Percentiles rank a stretch among this genome's conserved stretches.
phyloP scores from a whole-genome alignment of 2,113 vertebrate species.

The Austrofundulus limnaeus region DNA sequence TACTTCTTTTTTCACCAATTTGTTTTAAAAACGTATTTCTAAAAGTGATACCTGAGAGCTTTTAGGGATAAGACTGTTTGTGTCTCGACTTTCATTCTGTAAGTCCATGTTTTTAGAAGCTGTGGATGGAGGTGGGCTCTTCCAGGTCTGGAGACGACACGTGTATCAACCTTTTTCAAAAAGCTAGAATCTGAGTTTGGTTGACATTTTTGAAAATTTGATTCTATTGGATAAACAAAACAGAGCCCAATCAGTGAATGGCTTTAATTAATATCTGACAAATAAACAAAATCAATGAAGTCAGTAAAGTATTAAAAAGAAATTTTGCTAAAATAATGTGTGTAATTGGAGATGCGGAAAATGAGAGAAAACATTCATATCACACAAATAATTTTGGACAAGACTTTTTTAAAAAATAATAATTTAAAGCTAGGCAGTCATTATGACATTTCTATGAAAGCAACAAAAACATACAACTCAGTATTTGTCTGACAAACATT shows the following conservation, averaged over 20 bases:
- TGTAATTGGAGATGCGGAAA: neutral
- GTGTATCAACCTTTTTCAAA: slow-evolving; percentile 3
- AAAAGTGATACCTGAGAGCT: slow-evolving; percentile 40
- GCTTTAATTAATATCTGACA: slow-evolving; percentile 9
- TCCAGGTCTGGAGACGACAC: slow-evolving; percentile 9
- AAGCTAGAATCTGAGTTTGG: slow-evolving; percentile 8
- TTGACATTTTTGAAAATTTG: slow-evolving; percentile 23
- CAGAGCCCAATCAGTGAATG: neutral
- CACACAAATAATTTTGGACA: neutral
- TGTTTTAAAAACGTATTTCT: neutral
- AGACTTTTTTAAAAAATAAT: no score
- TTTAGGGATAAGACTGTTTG: slow-evolving; percentile 1
- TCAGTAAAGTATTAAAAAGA: slow-evolving; percentile 1
- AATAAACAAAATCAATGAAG: slow-evolving; percentile 10
- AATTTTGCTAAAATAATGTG: neutral
- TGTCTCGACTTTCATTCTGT: no score
- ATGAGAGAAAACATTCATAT: neutral
- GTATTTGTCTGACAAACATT: no score
- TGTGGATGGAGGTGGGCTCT: slow-evolving; percentile 52
- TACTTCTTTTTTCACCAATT: neutral
- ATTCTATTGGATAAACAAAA: slow-evolving; percentile 20
- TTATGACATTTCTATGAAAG: no score
- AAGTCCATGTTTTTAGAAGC: slow-evolving; percentile 39
- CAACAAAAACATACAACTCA: no score
- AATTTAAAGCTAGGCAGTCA: no score